Percentiles rank a stretch among this genome's conserved stretches.
These are phyloP conservation scores for Zaprionus lachaisei DNA, from an alignment of 1,140 invertebrate genomes.

Conservation along the genomic window DNA sequence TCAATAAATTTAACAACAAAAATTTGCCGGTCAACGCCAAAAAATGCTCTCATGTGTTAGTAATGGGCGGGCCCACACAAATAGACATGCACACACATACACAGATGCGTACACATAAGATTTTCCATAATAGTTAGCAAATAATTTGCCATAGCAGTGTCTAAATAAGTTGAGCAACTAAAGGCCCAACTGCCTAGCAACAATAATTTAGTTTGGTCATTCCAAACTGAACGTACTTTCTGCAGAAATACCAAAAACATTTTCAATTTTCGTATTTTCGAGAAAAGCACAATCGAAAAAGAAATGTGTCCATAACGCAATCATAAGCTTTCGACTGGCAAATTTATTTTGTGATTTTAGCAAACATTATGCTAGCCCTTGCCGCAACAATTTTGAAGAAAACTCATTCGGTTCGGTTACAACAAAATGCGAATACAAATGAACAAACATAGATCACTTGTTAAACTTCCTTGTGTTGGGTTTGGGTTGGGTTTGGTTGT, in stretches of 20 bases:
- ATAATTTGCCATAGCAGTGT: slow-evolving; percentile 41
- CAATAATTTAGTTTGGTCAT: slow-evolving; percentile 28
- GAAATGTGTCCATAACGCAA: neutral
- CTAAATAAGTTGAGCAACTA: slow-evolving; percentile 42
- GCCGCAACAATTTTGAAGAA: slow-evolving; percentile 56
- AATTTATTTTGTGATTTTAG: slow-evolving; percentile 58
- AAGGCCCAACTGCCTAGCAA: slow-evolving; percentile 15
- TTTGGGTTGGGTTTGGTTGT: slow-evolving; percentile 47
- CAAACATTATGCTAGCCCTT: slow-evolving; percentile 56
- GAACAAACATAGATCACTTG: slow-evolving; percentile 30
- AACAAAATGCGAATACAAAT: slow-evolving; percentile 30
- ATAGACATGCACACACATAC: neutral
- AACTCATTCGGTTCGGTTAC: slow-evolving; percentile 20
- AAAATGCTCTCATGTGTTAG: slow-evolving; percentile 75
- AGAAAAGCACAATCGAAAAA: neutral
- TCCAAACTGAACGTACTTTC: neutral
- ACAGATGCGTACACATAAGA: slow-evolving; percentile 9
- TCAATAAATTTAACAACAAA: slow-evolving; percentile 75
- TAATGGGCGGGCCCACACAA: slow-evolving; percentile 47
- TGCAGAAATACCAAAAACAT: neutral
- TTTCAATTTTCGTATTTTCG: neutral
- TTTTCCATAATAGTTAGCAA: slow-evolving; percentile 56
- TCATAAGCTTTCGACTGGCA: slow-evolving; percentile 19
- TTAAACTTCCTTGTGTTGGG: slow-evolving; percentile 27
- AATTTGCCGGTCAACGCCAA: slow-evolving; percentile 60